Conservation (phyloP, 2,888 invertebrate species). For the Eugnorisma glareosa region DNA sequence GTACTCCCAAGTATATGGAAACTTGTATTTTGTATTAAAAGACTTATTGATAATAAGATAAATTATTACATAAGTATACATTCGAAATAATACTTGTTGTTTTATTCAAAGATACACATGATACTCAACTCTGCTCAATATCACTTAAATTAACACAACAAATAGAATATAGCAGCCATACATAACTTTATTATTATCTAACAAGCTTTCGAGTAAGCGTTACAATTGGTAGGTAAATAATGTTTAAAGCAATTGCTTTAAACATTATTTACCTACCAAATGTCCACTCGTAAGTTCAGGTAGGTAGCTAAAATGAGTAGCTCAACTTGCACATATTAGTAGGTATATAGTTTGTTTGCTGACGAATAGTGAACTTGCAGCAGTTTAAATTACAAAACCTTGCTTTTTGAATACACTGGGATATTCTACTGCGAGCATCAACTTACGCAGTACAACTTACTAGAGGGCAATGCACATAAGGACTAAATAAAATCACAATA, state of each 20-base stretch:
- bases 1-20: conserved; percentile 10
- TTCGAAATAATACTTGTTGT: conserved; percentile 42
- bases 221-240: not conserved
- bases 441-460: conserved; percentile 1
- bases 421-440: not conserved
- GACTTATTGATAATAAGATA: conserved; percentile 21
- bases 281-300: not conserved
- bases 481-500: conserved; percentile 59
- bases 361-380: not conserved
- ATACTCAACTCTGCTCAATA: conserved; percentile 19
- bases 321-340: not conserved
- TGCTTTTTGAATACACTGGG: not conserved
- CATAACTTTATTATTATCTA: conserved; percentile 8
- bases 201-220: conserved; percentile 18
- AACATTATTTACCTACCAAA: no score
- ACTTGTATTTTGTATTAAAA: conserved; percentile 32
- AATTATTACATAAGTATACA: conserved; percentile 20
- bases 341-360: not conserved
- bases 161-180: conserved; percentile 4
- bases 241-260: no score
- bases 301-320: not conserved
- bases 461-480: not conserved
- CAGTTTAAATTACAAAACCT: not conserved
- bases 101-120: conserved; percentile 38
- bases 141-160: conserved; percentile 17